A percentile compares a stretch with the other conserved stretches of the same genome.
These are phyloP conservation scores for Ophion ventricosus DNA, from an alignment of 2,888 invertebrate species.

Conservation along the genomic window DNA sequence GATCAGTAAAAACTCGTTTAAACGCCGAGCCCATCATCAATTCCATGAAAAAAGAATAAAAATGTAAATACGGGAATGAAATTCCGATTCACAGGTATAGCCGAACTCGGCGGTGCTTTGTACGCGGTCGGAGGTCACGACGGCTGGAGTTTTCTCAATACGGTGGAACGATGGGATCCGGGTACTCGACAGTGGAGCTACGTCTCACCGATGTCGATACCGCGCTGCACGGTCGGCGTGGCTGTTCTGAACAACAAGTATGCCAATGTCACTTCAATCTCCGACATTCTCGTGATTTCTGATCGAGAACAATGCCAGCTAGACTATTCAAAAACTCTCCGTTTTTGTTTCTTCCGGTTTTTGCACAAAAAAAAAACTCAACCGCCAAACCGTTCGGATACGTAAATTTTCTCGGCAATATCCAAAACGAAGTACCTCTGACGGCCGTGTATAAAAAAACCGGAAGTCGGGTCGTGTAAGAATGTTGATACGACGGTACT, in stretches of 20 bases:
- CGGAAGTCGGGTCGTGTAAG: too few species aligned
- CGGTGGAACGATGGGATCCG: slow-evolving; percentile 97
- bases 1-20: too few species aligned
- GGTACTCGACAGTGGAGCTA: slow-evolving; percentile 94
- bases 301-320: background rate
- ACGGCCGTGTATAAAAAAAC: background rate
- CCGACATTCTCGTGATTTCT: background rate
- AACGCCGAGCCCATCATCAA: too few species aligned
- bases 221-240: slow-evolving; percentile 95
- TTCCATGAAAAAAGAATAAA: too few species aligned
- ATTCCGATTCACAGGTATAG: slow-evolving; percentile 84
- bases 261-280: slow-evolving; percentile 45
- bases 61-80: background rate
- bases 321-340: too few species aligned
- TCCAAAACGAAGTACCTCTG: too few species aligned
- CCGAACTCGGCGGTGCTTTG: slow-evolving; percentile 92
- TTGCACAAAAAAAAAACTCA: background rate
- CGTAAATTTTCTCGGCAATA: too few species aligned
- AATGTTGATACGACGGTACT: too few species aligned
- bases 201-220: slow-evolving; percentile 94
- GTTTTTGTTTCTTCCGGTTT: background rate
- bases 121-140: slow-evolving; percentile 98
- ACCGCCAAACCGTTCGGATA: too few species aligned
- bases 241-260: slow-evolving; percentile 91
- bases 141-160: slow-evolving; percentile 97